Evolutionary conservation across 2,888 invertebrate species (phyloP), one percentile per base, ranked within the genome.

Genomic region (Psylliodes chrysocephalus): DNA sequence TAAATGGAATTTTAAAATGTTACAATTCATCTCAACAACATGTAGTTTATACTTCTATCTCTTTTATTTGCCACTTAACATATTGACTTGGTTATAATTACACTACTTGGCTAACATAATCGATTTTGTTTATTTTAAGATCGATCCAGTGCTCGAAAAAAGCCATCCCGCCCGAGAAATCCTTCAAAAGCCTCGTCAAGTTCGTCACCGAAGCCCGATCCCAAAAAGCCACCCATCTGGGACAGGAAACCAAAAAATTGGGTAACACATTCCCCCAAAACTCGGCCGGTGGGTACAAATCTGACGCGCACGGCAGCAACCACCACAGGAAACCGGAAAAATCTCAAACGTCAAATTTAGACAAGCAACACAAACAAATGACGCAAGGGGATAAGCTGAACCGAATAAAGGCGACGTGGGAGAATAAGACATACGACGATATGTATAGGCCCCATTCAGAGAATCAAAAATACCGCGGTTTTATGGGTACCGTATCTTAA

Each of bases 331-430:
- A 14, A 49, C 4, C 17, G 7, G 40, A 38, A 40, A 8, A 54
- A 25, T 5, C 1, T 4, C 7, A 28, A 8, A 2, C 7, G 22
- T 2, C 46, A 1, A n/a, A 14, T 12, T 22, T n/a, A 0, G 19
- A 46, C n/a, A 33, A 14, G 18, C n/a, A 28, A 12, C 7, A 5
- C 5, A 25, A 49, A 12, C 12, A 14, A 5, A 25, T 6, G 1
- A 71, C 69, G 2, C 73, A 73, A 49, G 73, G 73, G 8, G 73
- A 73, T 54, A 70, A 69, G 28, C 57, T 73, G 28, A 73, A 74
- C 56, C 67, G 70, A 57, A 74, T 71, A 15, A 74, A 74, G 44
- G 63, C 63, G 2, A 8, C 51, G 2, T 62, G 67, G 61, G 51
- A 46, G 1, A 55, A 47, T 30, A 60, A 51, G 18, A 53, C 33